phyloP scores from a whole-genome alignment of 2,888 invertebrate species.

The Sinodicranocentrus sp. region DNA sequence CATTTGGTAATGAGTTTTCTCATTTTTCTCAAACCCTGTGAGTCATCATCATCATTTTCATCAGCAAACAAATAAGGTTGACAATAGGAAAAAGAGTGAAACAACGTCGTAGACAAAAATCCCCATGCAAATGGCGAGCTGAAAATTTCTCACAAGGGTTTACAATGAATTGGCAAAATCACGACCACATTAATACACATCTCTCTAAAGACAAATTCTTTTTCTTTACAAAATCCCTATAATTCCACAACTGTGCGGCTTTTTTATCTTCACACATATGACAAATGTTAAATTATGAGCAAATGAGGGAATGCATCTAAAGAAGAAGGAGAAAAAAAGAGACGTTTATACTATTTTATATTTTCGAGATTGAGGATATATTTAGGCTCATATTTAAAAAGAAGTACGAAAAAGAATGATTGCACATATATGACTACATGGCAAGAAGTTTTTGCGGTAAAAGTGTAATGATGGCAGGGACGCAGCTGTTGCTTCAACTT shows the following conservation, averaged over 20 bases:
- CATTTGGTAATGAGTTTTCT: slow-evolving; percentile 46
- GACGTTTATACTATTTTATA: no score
- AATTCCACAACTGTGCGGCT: slow-evolving; percentile 16
- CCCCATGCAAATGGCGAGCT: slow-evolving; percentile 13
- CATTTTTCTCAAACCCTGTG: slow-evolving; percentile 35
- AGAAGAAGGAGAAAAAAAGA: no score
- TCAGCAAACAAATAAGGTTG: slow-evolving; percentile 10
- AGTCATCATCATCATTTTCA: slow-evolving; percentile 34
- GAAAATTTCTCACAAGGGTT: not conserved
- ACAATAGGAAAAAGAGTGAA: slow-evolving; percentile 9
- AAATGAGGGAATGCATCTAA: not conserved
- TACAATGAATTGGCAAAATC: slow-evolving; percentile 31
- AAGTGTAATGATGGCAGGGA: slow-evolving; percentile 11
- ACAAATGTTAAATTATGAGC: not conserved
- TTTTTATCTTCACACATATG: not conserved
- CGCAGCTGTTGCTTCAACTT: slow-evolving; percentile 33
- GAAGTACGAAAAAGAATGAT: no score
- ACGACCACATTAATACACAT: slow-evolving; percentile 31
- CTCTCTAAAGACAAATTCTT: not conserved
- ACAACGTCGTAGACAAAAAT: not conserved
- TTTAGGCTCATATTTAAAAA: no score
- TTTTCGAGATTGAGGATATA: no score
- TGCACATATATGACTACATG: no score
- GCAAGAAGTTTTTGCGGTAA: slow-evolving; percentile 25
- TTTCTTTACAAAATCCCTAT: not conserved